phyloP scores from a whole-genome alignment of 2,797 vertebrate genomes.

The Echiichthys vipera region DNA sequence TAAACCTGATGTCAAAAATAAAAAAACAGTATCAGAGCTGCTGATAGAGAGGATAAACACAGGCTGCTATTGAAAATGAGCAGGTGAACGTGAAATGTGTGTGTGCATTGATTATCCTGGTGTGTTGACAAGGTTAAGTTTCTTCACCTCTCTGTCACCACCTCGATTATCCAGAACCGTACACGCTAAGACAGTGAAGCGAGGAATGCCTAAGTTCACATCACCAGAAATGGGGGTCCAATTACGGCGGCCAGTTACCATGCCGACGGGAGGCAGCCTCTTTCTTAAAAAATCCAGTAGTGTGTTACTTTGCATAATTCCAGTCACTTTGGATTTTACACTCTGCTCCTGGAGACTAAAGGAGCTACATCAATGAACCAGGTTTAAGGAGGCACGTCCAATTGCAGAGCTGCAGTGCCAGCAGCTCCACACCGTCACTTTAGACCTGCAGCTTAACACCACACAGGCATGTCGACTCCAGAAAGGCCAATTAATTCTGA shows the following conservation, averaged over 20 bases:
- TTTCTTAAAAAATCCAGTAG: slow-evolving; percentile 74
- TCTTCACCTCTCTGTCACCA: slow-evolving; percentile 34
- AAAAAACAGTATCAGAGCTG: slow-evolving; percentile 14
- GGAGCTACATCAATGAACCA: slow-evolving; percentile 29
- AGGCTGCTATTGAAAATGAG: slow-evolving; percentile 14
- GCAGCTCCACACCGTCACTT: background rate
- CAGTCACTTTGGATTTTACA: slow-evolving; percentile 79
- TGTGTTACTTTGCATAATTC: slow-evolving; percentile 80
- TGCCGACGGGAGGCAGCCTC: slow-evolving; percentile 63
- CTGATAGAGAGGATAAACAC: slow-evolving; percentile 18
- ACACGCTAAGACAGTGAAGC: slow-evolving; percentile 20
- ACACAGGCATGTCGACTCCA: background rate
- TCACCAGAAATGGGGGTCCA: slow-evolving; percentile 45
- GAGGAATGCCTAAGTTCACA: slow-evolving; percentile 46
- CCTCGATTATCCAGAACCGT: slow-evolving; percentile 39
- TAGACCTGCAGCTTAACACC: background rate
- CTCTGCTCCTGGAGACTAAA: slow-evolving; percentile 45
- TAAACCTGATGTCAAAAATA: slow-evolving; percentile 3
- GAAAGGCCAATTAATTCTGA: background rate
- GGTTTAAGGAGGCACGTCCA: slow-evolving; percentile 41
- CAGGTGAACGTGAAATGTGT: slow-evolving; percentile 1
- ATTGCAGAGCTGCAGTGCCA: slow-evolving; percentile 5
- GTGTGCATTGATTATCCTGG: slow-evolving; percentile 12
- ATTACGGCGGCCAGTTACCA: slow-evolving; percentile 73
- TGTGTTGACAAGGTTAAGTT: background rate